Percentiles rank a stretch among this genome's conserved stretches.
Conservation (phyloP, 2,113 vertebrate species). For the Neogobius melanostomus region DNA sequence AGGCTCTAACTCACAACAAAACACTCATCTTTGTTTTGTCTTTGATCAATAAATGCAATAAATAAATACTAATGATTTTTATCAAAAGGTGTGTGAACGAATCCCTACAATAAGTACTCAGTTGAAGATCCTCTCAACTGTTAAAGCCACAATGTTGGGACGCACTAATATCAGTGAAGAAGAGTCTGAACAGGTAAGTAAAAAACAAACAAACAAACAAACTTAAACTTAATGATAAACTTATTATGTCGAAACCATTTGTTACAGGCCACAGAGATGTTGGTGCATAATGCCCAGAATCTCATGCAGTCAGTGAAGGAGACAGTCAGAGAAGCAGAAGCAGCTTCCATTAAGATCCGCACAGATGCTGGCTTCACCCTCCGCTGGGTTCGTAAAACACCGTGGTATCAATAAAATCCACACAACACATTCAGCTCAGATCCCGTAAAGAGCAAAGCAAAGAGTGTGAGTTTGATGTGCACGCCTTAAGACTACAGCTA, state of each 20-base stretch:
- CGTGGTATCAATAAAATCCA: slow-evolving; percentile 93
- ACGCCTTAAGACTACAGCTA: slow-evolving; percentile 28
- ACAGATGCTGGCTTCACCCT: slow-evolving; percentile 96
- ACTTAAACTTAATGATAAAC: not conserved
- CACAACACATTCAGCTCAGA: slow-evolving; percentile 23
- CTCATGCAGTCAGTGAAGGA: slow-evolving; percentile 99
- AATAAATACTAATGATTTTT: slow-evolving; percentile 2
- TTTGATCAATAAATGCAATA: not conserved
- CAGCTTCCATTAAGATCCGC: slow-evolving; percentile 98
- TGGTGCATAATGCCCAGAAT: slow-evolving; percentile 99
- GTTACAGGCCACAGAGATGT: slow-evolving; percentile 93
- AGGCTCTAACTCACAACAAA: not conserved
- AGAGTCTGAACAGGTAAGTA: slow-evolving; percentile 92
- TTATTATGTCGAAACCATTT: no score
- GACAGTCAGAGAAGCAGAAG: slow-evolving; percentile 98
- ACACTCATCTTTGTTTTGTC: not conserved
- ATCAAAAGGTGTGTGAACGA: slow-evolving; percentile 89
- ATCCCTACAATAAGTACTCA: slow-evolving; percentile 99
- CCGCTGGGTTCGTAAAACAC: slow-evolving; percentile 98
- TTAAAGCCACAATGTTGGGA: slow-evolving; percentile 98
- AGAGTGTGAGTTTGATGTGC: slow-evolving; percentile 7
- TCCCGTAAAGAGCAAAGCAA: slow-evolving; percentile 19
- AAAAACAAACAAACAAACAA: not conserved
- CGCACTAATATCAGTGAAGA: slow-evolving; percentile 98
- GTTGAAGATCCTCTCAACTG: slow-evolving; percentile 97